phyloP scores from a whole-genome alignment of 2,888 invertebrate genomes.

The Cosmia trapezina region DNA sequence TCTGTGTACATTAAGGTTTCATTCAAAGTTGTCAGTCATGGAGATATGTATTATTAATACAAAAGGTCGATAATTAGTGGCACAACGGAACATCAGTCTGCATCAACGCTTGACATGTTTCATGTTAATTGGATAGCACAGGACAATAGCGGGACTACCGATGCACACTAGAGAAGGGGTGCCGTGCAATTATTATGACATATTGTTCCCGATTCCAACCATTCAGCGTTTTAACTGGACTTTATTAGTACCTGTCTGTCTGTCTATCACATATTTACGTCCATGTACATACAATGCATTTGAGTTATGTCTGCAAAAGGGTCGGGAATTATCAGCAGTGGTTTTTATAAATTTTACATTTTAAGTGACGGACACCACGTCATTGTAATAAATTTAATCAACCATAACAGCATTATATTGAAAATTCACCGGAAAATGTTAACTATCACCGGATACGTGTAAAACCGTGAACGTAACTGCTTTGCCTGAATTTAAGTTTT shows the following conservation, averaged over 20 bases:
- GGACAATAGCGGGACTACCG: constrained; percentile 81
- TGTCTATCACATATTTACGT: constrained; percentile 27
- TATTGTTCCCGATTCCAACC: constrained; percentile 84
- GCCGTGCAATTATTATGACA: constrained; percentile 83
- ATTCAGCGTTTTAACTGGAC: constrained; percentile 76
- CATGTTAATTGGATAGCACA: constrained; percentile 86
- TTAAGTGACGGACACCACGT: constrained; percentile 36
- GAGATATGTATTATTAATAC: constrained; percentile 67
- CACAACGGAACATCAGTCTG: constrained; percentile 79
- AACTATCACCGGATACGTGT: constrained; percentile 34
- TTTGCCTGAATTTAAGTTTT: constrained; percentile 62
- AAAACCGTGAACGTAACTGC: constrained; percentile 22
- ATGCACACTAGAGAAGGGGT: constrained; percentile 73
- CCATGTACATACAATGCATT: constrained; percentile 22
- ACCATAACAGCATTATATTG: constrained; percentile 41
- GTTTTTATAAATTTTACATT: constrained; percentile 26
- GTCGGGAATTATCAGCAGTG: not conserved
- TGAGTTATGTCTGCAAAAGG: not conserved
- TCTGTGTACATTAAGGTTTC: constrained; percentile 27
- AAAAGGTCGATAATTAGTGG: constrained; percentile 84
- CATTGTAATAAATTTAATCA: constrained; percentile 40
- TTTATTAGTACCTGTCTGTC: constrained; percentile 65
- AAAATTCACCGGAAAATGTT: constrained; percentile 48
- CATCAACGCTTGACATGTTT: constrained; percentile 86
- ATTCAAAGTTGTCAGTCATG: constrained; percentile 52